Evolutionary conservation across 2,797 vertebrate species (phyloP), one percentile per base, ranked within the genome.

Genomic region (Brachymystax lenok): DNA sequence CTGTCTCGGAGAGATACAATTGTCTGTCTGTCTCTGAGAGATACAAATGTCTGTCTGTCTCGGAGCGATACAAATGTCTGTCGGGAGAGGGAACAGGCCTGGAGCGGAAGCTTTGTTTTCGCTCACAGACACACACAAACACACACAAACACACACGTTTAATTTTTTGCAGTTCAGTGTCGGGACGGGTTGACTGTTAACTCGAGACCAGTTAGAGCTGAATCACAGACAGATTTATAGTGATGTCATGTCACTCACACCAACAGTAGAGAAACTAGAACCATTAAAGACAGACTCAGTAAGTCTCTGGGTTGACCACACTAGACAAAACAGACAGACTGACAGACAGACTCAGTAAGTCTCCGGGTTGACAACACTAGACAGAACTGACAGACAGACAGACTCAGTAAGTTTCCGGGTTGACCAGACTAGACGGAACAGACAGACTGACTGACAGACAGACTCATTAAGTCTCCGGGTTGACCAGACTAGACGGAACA

Each of bases 1-100:
- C 56, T 17, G 82, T 90, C 87, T 88, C 87, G 59, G 83, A 80
- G 85, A 86, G n/a, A n/a, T n/a, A n/a, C n/a, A n/a, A n/a, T n/a
- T n/a, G n/a, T n/a, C n/a, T n/a, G n/a, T n/a, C n/a, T n/a, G n/a
- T n/a, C n/a, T n/a, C n/a, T n/a, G n/a, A n/a, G n/a, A n/a, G n/a
- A n/a, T n/a, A n/a, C n/a, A n/a, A n/a, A n/a, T n/a, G n/a, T n/a
- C n/a, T n/a, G n/a, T n/a, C n/a, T n/a, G n/a, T n/a, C n/a, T n/a
- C n/a, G n/a, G n/a, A n/a, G n/a, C n/a, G 83, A 90, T 90, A 86
- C 89, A 91, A 92, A 92, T 90, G 84, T 88, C 87, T 35, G 5
- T 35, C 6, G 33, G 5, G 5, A 82, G 83, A 77, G 33, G 78
- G 79, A 92, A 90, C 83, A 77, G 86, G 90, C 80, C 59, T 77